Evolutionary conservation across 2,113 vertebrate species (phyloP), one percentile per base, ranked within the genome.

Genomic region (Lepus europaeus): DNA sequence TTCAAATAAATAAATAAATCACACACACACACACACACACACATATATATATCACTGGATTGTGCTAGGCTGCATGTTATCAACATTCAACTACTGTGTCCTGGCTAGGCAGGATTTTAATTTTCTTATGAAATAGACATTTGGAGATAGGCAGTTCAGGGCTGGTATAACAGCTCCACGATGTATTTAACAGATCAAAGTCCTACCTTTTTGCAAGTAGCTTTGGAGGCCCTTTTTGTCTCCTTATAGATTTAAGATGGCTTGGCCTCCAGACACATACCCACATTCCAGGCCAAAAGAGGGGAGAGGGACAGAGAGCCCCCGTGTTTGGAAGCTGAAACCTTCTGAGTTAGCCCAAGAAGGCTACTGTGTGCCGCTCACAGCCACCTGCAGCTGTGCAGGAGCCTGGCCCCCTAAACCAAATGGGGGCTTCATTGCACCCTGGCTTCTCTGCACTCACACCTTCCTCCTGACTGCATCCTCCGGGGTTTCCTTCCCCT

Each of bases 221-320:
- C 6, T 89, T 80, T 49, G 33, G 73, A 84, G 66, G 68, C 36
- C 23, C 25, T 45, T 16, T 56, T 69, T 12, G 8, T 64, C 66
- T 84, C 36, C 22, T 79, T 39, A 22, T 10, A 87, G 33, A n/a
- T 25, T 74, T 36, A 95, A 63, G 39, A 81, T n/a, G 81, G 72
- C 72, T 39, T 96, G 70, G 33, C 25, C 51, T 86, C n/a, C 66
- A 91, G 76, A n/a, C 20, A 33, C 53, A 84, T 20, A 61, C 49
- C 16, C 39, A 68, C 5, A 72, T 49, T 87, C 61, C 10, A 77
- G 45, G 22, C 9, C 51, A 74, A 80, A 81, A 92, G 16, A 93
- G 74, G 29, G 6, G 16, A 39, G 5, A 82, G 59, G 11, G 61
- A 29, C 0, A 14, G 23, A 25, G 73, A 63, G 1, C 3, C n/a